Base-by-base conservation (phyloP, 1,140 invertebrate genomes). In the Drosophila kikkawai region DNA sequence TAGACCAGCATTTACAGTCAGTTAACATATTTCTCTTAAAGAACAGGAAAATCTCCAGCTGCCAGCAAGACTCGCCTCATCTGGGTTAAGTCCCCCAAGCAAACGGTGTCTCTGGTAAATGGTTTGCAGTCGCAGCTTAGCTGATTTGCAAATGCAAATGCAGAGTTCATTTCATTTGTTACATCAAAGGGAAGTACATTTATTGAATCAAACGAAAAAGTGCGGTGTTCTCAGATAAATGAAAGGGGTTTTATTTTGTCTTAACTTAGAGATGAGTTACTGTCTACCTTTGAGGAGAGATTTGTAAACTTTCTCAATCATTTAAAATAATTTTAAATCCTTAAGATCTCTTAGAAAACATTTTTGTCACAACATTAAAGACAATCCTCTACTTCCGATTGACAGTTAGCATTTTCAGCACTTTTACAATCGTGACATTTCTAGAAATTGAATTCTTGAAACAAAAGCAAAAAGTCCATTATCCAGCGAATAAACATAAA, bases 1-100 rank as follows among this genome's bases (percentile, higher is more conserved):
- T 70, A 41, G 57, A 63, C 26, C 66, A 37, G 53, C 44, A 71
- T 60, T 74, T 73, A 73, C 45, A 73, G 45, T 45, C 39, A 37
- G 56, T 60, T 73, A 60, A 74, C 44, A 73, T 44, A 68, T 70
- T 55, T 68, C 42, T 22, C 47, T 68, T 55, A 55, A 68, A 32
- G 67, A 67, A 67, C 67, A 11, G 67, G 34, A 11, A 32, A 67
- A 68, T 7, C 36, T 68, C 26, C 45, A 66, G 50, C 47, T 32
- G 26, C 15, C 47, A 48, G 65, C 47, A 5, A 15, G 13, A 48
- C 22, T 48, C 19, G 45, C 45, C 13, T 47, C 12, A 26, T 41
- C 15, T 26, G 36, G 37, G 32, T 37, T 15, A 7, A 36, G 3
- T 44, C 32, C 32, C 59, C 47, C 8, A n/a, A 42, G 47, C 47